phyloP scores from a whole-genome alignment of 1,140 invertebrate genomes.

The Polypedilum pembai region DNA sequence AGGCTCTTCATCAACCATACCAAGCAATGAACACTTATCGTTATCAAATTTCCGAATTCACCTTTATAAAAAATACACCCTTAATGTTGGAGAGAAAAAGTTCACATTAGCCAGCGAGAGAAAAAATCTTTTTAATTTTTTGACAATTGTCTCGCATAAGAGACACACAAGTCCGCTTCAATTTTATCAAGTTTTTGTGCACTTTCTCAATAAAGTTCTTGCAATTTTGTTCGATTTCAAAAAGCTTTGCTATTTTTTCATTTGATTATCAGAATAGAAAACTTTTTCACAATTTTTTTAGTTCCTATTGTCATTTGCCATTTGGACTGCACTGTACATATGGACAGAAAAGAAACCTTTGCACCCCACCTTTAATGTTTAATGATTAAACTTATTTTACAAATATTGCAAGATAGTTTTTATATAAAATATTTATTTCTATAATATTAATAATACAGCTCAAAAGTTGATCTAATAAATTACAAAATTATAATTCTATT shows the following conservation, averaged over 20 bases:
- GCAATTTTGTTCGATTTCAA: slow-evolving; percentile 4
- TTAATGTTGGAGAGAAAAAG: slow-evolving; percentile 18
- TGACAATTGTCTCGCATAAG: not conserved
- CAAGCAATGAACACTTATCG: slow-evolving; percentile 24
- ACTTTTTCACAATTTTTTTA: slow-evolving; percentile 19
- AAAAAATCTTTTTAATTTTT: slow-evolving; percentile 15
- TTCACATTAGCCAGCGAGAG: slow-evolving; percentile 14
- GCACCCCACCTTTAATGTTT: not conserved
- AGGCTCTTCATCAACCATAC: not conserved
- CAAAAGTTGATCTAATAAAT: too few relatives aligned
- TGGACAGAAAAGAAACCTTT: not conserved
- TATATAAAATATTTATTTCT: too few relatives aligned
- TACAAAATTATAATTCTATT: too few relatives aligned
- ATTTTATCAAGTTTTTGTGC: not conserved
- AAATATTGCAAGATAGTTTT: too few relatives aligned
- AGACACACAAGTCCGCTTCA: not conserved
- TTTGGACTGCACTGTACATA: not conserved
- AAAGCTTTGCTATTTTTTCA: slow-evolving; percentile 19
- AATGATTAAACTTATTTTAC: too few relatives aligned
- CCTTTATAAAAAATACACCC: slow-evolving; percentile 28
- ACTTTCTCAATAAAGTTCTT: not conserved
- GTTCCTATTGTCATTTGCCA: slow-evolving; percentile 3
- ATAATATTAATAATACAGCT: too few relatives aligned
- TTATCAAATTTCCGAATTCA: slow-evolving; percentile 26
- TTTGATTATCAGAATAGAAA: slow-evolving; percentile 19